Conservation (phyloP, 2,797 vertebrate genomes). For the Sebastes steindachneri region DNA sequence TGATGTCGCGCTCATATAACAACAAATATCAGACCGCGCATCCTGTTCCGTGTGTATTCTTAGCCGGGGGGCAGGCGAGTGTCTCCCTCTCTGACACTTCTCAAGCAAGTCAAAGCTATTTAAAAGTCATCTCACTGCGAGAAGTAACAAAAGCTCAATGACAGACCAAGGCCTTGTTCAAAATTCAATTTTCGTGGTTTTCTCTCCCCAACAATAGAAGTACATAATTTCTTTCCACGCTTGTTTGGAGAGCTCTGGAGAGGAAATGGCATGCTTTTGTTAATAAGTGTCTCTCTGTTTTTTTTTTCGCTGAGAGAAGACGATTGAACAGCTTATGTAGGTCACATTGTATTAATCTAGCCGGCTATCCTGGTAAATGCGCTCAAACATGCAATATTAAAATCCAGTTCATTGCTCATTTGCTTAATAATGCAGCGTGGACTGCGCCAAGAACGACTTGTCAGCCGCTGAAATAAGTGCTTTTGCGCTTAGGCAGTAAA, state of each 20-base stretch:
- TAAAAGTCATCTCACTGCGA: slow-evolving; percentile 58
- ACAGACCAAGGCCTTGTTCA: slow-evolving; percentile 69
- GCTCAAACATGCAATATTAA: slow-evolving; percentile 74
- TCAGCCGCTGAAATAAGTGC: slow-evolving; percentile 25
- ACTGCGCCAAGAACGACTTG: slow-evolving; percentile 35
- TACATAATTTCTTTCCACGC: slow-evolving; percentile 63
- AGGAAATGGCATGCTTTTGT: slow-evolving; percentile 64
- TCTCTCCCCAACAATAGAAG: slow-evolving; percentile 57
- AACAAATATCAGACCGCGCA: slow-evolving; percentile 42
- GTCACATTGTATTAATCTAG: slow-evolving; percentile 79
- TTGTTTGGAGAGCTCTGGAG: slow-evolving; percentile 61
- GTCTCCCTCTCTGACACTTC: slow-evolving; percentile 46
- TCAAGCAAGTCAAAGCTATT: slow-evolving; percentile 61
- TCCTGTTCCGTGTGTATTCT: slow-evolving; percentile 47
- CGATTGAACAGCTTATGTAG: slow-evolving; percentile 77
- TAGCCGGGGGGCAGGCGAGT: slow-evolving; percentile 38
- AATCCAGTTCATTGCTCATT: slow-evolving; percentile 64
- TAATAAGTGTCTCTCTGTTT: slow-evolving; percentile 69
- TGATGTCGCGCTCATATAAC: slow-evolving; percentile 46
- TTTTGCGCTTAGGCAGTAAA: slow-evolving; percentile 43
- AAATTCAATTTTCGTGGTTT: slow-evolving; percentile 67
- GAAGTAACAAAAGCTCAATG: slow-evolving; percentile 64
- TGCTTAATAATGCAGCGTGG: slow-evolving; percentile 60
- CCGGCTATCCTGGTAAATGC: slow-evolving; percentile 65
- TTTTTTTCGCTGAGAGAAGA: slow-evolving; percentile 60